Base-by-base conservation (phyloP, 2,113 vertebrate genomes). In the Gobiocypris rarus region DNA sequence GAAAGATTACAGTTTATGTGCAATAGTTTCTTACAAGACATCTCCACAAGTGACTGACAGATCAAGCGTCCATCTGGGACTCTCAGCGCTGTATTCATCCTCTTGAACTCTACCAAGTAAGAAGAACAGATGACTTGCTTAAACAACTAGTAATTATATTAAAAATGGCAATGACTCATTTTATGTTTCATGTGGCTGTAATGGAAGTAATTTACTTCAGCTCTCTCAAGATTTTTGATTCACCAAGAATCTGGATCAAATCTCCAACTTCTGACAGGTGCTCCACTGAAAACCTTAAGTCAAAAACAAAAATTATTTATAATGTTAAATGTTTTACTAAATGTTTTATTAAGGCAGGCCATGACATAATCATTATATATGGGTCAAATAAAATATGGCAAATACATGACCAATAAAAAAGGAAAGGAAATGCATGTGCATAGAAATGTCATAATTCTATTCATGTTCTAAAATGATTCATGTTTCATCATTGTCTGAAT, bases 191-290 rank as follows among this genome's bases (percentile, higher is more conserved):
- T 50, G 14, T 50, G 13, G 3, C 13, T 50, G 1, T 50, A 50
- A 1, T 26, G 70, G 58, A 5, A 1, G 5, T 7, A 14, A 31
- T 14, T 56, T 59, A 74, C 56, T 58, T 41, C 0, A 83, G 24
- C 0, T 63, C 1, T 22, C 1, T 75, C 34, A 76, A 15, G 34
- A 7, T 65, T 11, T 83, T 76, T 63, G 41, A 28, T 69, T 54
- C 31, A 22, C n/a, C 45, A 59, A 84, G 19, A 54, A 38, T 61
- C 34, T 10, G 38, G 31, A 76, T 24, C 31, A 84, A 48, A 26
- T 54, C 58, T 34, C 5, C 54, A 52, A 22, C 74, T 14, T 84
- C 83, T 31, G 63, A 41, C 10, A 84, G 75, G 24, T 61, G 17
- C 9, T 58, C 48, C 52, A 79, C 34, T 61, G 59, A 61, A 0